Percentiles rank a stretch among this genome's conserved stretches.
Conservation (phyloP, 2,113 vertebrate species). For the Gasterosteus aculeatus region DNA sequence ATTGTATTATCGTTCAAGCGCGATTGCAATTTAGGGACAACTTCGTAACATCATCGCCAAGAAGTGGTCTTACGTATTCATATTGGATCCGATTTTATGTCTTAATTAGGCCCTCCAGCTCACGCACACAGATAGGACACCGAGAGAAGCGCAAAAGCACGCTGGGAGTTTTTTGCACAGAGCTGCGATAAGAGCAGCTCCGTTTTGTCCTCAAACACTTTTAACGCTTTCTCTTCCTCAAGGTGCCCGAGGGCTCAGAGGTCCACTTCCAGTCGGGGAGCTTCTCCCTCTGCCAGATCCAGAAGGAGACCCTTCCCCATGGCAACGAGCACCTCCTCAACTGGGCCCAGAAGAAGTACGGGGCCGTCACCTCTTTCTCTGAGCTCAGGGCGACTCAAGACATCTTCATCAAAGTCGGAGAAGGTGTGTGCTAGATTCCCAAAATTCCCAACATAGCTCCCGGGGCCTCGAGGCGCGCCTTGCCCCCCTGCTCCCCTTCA, state of each 20-base stretch:
- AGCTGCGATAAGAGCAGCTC: constrained; percentile 10
- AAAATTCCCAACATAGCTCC: constrained; percentile 58
- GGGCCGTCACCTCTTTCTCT: constrained; percentile 95
- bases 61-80: constrained; percentile 20
- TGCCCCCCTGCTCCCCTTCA: constrained; percentile 30
- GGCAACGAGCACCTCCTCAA: constrained; percentile 89
- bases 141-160: constrained; percentile 61
- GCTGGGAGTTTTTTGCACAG: constrained; percentile 37
- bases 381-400: constrained; percentile 92
- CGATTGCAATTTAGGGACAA: constrained; percentile 22
- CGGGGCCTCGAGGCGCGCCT: constrained; percentile 33
- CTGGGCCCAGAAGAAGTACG: constrained; percentile 90
- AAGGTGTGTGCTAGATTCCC: constrained; percentile 84
- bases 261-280: constrained; percentile 86
- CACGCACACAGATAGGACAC: constrained; percentile 49
- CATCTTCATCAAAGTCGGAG: constrained; percentile 97
- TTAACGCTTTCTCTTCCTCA: constrained; percentile 56
- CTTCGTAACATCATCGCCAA: constrained; percentile 24
- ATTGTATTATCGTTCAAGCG: constrained; percentile 36
- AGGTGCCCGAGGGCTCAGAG: constrained; percentile 89
- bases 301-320: constrained; percentile 84
- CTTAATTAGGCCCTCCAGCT: constrained; percentile 62
- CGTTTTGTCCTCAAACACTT: constrained; percentile 41
- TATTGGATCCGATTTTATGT: constrained; percentile 46
- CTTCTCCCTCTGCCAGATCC: constrained; percentile 84